These are phyloP conservation scores for Mandrillus leucophaeus DNA, from an alignment of 2,113 vertebrate genomes.

Conservation along the genomic window DNA sequence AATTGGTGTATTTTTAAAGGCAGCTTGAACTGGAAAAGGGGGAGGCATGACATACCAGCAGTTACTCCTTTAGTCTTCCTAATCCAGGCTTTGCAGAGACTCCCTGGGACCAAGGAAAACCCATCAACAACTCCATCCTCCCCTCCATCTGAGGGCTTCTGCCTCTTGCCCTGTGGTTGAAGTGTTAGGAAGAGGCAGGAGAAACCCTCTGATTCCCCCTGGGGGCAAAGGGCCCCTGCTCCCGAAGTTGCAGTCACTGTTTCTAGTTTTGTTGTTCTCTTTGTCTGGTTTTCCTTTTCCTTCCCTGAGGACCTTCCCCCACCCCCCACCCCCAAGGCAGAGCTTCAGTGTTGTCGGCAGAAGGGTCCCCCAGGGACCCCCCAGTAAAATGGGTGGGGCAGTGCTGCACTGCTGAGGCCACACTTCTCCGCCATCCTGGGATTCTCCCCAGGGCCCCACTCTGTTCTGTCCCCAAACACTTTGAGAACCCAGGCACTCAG, in stretches of 20 bases:
- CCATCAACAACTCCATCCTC: slow-evolving; percentile 10
- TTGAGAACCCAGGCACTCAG: slow-evolving; percentile 3
- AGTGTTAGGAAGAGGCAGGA: not conserved
- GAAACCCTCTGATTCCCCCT: slow-evolving; percentile 8
- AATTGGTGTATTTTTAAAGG: not conserved
- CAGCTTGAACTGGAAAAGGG: not conserved
- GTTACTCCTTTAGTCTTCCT: not conserved
- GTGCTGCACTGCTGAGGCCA: not conserved
- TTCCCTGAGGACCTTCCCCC: slow-evolving; percentile 50
- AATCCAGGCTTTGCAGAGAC: slow-evolving; percentile 42
- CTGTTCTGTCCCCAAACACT: slow-evolving; percentile 21
- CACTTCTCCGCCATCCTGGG: not conserved
- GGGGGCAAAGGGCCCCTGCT: not conserved
- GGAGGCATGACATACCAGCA: not conserved
- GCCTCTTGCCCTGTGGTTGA: slow-evolving; percentile 5
- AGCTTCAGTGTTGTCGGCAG: slow-evolving; percentile 63
- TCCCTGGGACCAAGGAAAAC: not conserved
- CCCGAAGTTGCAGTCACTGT: not conserved
- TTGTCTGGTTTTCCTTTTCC: slow-evolving; percentile 66
- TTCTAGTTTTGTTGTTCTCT: slow-evolving; percentile 70
- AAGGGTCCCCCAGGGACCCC: slow-evolving; percentile 55
- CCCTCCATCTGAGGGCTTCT: not conserved
- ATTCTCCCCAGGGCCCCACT: slow-evolving; percentile 23
- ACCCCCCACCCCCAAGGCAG: not conserved
- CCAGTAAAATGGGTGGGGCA: slow-evolving; percentile 14